Base-by-base conservation (phyloP, 2,113 vertebrate species). In the Grammomys dolichurus region DNA sequence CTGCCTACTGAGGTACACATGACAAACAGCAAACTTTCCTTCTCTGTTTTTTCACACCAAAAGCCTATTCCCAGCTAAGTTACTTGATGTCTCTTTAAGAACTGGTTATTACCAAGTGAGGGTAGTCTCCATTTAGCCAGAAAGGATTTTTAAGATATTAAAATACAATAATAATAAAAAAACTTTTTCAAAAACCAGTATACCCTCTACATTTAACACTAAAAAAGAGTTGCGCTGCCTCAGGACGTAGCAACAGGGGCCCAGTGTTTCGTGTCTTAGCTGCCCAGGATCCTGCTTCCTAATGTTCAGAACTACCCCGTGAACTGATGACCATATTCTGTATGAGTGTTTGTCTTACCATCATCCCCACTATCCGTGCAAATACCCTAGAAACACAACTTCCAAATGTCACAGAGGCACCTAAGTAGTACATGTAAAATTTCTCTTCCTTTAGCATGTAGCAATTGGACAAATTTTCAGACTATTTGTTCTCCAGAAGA, bases 291-390 rank as follows among this genome's bases (percentile, higher is more conserved):
- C 5, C 24, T 85, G 3, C 0, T 14, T 87, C 3, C 24, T 43
- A 14, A 8, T 17, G 9, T 22, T 16, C 36, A 58, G 48, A 54
- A 31, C 13, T 7, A 16, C 0, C 28, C 10, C 31, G n/a, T 11
- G 4, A 72, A 24, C 7, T 3, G 28, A 92, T 22, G 26, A 8
- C 16, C 63, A 8, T 7, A 0, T 26, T 63, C 28, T n/a, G 0
- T 2, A 22, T n/a, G 14, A 36, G 51, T 69, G 31, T 81, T 56
- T 81, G 28, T 5, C 48, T 2, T 67, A 3, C 20, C 12, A 13
- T 33, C 10, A n/a, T 33, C 69, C 8, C 24, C 7, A 78, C 31
- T 24, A 9, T 5, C 5, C 4, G 6, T 7, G 0, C 28, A 1
- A 82, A 58, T 7, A 58, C 12, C 4, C 28, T 22, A 36, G 60